Evolutionary conservation across 2,797 vertebrate genomes (phyloP).

Genomic region (Heterohyrax brucei): DNA sequence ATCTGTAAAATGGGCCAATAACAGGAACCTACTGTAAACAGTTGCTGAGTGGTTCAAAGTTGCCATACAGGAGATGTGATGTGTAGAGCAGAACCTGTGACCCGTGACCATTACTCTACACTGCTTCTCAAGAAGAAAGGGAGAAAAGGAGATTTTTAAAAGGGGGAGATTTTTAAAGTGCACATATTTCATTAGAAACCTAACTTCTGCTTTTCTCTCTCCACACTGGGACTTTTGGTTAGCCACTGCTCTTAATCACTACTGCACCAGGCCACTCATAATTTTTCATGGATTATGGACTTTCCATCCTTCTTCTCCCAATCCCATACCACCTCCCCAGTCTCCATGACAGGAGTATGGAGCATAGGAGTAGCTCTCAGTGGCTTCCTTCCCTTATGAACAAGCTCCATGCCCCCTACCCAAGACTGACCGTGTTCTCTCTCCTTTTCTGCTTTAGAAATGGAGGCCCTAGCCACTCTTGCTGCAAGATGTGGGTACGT

Average conservation of each 20-base stretch:
- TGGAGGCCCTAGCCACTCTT: background rate
- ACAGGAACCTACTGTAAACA: too few relatives aligned
- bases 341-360: background rate
- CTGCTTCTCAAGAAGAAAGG: background rate
- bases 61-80: too few relatives aligned
- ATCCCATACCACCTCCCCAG: background rate
- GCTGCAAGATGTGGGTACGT: background rate
- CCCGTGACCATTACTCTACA: background rate
- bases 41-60: too few relatives aligned
- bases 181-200: conserved; percentile 1
- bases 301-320: background rate
- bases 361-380: background rate
- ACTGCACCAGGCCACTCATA: background rate
- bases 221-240: background rate
- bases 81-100: background rate
- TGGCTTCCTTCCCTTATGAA: background rate
- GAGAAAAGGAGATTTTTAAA: background rate
- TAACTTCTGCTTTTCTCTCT: conserved; percentile 18
- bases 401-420: background rate
- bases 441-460: background rate
- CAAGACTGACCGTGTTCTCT: background rate
- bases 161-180: background rate
- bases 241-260: too few relatives aligned
- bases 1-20: too few relatives aligned
- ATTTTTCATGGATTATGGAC: background rate